Evolutionary conservation across 2,888 invertebrate genomes (phyloP).

Genomic region (Myathropa florea): DNA sequence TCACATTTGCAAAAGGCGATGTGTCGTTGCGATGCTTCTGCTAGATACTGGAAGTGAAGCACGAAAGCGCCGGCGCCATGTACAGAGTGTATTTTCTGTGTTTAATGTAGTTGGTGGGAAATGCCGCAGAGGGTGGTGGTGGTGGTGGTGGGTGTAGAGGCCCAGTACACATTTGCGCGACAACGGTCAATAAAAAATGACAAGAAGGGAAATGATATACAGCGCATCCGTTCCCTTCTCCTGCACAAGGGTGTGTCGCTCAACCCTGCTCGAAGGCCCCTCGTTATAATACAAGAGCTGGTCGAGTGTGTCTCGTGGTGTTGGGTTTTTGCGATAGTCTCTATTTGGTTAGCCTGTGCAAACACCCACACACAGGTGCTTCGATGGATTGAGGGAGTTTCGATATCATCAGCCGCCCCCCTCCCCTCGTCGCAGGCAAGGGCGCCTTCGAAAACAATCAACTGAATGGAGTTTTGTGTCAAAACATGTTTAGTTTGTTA

Average conservation of each 20-base stretch:
- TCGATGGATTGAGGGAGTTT: neutral
- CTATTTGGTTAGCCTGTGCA: neutral
- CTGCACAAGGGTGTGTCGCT: slow-evolving; percentile 46
- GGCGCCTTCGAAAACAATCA: slow-evolving; percentile 9
- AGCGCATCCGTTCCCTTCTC: slow-evolving; percentile 38
- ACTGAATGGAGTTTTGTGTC: slow-evolving; percentile 10
- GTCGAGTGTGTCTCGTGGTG: too few species aligned
- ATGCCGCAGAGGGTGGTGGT: neutral
- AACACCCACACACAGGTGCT: neutral
- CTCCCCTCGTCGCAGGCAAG: neutral
- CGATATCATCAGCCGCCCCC: neutral
- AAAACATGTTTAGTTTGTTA: neutral
- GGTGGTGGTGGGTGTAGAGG: neutral
- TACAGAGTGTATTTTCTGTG: neutral
- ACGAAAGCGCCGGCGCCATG: slow-evolving; percentile 58
- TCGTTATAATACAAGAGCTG: too few species aligned
- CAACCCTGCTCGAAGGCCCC: slow-evolving; percentile 1
- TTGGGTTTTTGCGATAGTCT: neutral
- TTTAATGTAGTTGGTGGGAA: neutral
- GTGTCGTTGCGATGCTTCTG: slow-evolving; percentile 18
- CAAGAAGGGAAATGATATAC: slow-evolving; percentile 61
- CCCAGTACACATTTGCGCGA: slow-evolving; percentile 44
- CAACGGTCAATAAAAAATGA: slow-evolving; percentile 66
- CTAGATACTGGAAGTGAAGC: slow-evolving; percentile 10
- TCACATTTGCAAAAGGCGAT: slow-evolving; percentile 16